These are phyloP conservation scores for Rhinatrema bivittatum DNA, from an alignment of 2,797 vertebrate species.

Conservation along the genomic window DNA sequence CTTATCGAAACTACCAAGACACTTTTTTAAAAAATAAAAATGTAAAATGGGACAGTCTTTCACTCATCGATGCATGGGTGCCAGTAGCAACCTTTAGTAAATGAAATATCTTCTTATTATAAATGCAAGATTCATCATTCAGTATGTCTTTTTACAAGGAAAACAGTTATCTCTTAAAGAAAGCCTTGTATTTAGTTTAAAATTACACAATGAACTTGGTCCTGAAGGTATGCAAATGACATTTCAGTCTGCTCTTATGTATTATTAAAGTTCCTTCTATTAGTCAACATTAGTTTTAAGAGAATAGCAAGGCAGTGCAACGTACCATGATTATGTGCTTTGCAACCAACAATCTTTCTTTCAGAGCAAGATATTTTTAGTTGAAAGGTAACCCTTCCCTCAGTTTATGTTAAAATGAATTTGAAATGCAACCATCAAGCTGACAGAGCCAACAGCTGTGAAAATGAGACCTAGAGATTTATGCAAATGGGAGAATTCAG, in stretches of 20 bases:
- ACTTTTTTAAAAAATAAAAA: too few species aligned
- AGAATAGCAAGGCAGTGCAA: slow-evolving; percentile 12
- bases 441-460: slow-evolving; percentile 65
- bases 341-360: slow-evolving; percentile 16
- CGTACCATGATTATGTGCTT: slow-evolving; percentile 22
- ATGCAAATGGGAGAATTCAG: slow-evolving; percentile 55
- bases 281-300: slow-evolving; percentile 14
- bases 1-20: too few species aligned
- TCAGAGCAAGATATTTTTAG: slow-evolving; percentile 50
- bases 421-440: slow-evolving; percentile 53
- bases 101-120: not conserved
- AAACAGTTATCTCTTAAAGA: not conserved
- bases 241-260: slow-evolving; percentile 11
- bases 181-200: slow-evolving; percentile 3
- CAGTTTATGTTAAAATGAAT: slow-evolving; percentile 58
- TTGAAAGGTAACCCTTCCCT: slow-evolving; percentile 51
- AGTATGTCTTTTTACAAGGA: not conserved
- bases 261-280: slow-evolving; percentile 4
- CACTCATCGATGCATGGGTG: too few species aligned
- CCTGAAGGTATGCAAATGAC: slow-evolving; percentile 1
- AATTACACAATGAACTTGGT: slow-evolving; percentile 8
- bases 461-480: slow-evolving; percentile 54
- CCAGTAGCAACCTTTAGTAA: not conserved
- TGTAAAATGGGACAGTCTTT: too few species aligned
- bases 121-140: not conserved